These are phyloP conservation scores for Chrysodeixis includens DNA, from an alignment of 2,888 invertebrate species.

Conservation along the genomic window DNA sequence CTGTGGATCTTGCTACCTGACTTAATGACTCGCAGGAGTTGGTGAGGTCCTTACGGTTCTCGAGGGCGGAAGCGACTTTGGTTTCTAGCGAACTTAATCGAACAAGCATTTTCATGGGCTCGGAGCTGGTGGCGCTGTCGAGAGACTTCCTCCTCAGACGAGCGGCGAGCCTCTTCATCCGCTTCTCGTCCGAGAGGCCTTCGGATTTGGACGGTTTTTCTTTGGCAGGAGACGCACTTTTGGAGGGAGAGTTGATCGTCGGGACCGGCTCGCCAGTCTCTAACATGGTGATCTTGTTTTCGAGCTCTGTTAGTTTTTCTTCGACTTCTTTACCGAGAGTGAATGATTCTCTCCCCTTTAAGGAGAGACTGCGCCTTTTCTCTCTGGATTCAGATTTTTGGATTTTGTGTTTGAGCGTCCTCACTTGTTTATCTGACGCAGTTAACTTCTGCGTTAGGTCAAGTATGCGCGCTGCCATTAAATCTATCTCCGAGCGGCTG, in stretches of 20 bases:
- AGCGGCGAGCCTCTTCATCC: conserved; percentile 87
- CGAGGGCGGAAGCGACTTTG: conserved; percentile 91
- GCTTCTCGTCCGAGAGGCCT: conserved; percentile 83
- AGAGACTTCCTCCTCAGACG: conserved; percentile 92
- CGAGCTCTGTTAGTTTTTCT: conserved; percentile 94
- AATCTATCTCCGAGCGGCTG: conserved; percentile 92
- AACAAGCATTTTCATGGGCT: conserved; percentile 94
- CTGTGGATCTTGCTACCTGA: conserved; percentile 78
- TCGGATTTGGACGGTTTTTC: conserved; percentile 87
- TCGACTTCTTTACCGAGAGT: conserved; percentile 95
- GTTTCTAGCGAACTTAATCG: conserved; percentile 93
- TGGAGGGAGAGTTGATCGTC: conserved; percentile 84
- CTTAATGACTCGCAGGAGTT: conserved; percentile 90
- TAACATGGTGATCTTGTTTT: conserved; percentile 92
- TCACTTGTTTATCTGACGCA: conserved; percentile 94
- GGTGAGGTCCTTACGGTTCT: conserved; percentile 81
- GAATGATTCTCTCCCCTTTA: conserved; percentile 95
- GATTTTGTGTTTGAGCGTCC: conserved; percentile 94
- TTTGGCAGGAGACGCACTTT: conserved; percentile 88
- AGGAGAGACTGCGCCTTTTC: conserved; percentile 94
- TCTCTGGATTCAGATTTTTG: conserved; percentile 93
- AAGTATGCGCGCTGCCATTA: conserved; percentile 95
- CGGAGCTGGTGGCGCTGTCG: conserved; percentile 93
- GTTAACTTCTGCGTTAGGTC: conserved; percentile 95
- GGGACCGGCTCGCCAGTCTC: conserved; percentile 87